Evolutionary conservation across 2,797 vertebrate genomes (phyloP).

Genomic region (Tiaroga cobitis): DNA sequence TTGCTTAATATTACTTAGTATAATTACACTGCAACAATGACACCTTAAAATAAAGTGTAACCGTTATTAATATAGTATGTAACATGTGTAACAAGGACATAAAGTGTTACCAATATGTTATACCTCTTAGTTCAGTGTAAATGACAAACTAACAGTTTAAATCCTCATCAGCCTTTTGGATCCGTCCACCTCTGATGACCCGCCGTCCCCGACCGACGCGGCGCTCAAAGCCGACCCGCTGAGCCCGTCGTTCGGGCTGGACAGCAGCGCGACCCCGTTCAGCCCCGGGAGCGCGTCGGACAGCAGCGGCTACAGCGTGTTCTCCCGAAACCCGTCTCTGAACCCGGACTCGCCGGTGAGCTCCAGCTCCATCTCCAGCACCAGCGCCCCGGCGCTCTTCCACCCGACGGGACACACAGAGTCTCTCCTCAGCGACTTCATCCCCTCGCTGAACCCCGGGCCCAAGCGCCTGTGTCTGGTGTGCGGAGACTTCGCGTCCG

Average conservation of each 20-base stretch:
- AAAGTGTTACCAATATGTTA: too few species aligned
- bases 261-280: conserved; percentile 57
- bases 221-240: conserved; percentile 66
- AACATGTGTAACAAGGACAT: too few species aligned
- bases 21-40: too few species aligned
- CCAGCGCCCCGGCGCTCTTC: conserved; percentile 38
- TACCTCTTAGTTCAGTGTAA: background rate
- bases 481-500: conserved; percentile 80
- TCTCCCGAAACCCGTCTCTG: conserved; percentile 60
- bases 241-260: conserved; percentile 65
- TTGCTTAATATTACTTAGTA: too few species aligned
- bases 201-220: conserved; percentile 61
- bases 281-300: conserved; percentile 70
- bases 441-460: conserved; percentile 56
- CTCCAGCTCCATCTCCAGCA: conserved; percentile 57
- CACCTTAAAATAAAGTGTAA: too few species aligned
- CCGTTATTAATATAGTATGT: too few species aligned
- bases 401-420: conserved; percentile 61
- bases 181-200: conserved; percentile 61
- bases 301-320: conserved; percentile 69
- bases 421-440: conserved; percentile 66
- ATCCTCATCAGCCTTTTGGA: conserved; percentile 62
- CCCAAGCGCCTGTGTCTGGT: conserved; percentile 77
- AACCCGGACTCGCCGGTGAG: conserved; percentile 68
- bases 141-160: background rate